Conservation (phyloP, 2,797 vertebrate genomes). For the Molothrus ater region DNA sequence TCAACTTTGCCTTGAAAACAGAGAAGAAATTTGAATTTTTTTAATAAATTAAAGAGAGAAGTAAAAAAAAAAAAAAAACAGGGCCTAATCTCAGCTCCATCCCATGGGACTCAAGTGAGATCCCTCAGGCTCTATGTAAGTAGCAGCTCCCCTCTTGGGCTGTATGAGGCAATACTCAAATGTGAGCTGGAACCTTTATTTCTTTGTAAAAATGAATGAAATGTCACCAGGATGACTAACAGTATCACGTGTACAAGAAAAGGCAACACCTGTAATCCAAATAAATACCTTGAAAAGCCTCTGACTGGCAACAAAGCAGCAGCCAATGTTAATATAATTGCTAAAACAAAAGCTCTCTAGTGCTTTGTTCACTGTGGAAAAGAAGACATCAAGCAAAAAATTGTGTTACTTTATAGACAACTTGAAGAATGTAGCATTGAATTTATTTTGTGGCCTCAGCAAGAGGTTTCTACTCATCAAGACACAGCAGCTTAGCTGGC, state of each 20-base stretch:
- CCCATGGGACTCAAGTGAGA: not conserved
- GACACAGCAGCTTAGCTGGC: not conserved
- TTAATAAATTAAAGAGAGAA: not conserved
- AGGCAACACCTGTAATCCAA: not conserved
- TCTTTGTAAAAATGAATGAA: not conserved
- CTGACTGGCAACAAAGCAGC: not conserved
- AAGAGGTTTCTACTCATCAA: not conserved
- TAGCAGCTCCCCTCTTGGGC: not conserved
- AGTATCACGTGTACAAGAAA: not conserved
- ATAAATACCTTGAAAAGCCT: not conserved
- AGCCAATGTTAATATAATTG: not conserved
- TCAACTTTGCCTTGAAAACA: not conserved
- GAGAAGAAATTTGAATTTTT: not conserved
- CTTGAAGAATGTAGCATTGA: not conserved
- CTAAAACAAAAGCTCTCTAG: not conserved
- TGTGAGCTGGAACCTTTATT: not conserved
- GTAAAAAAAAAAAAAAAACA: not conserved
- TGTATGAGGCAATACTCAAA: not conserved
- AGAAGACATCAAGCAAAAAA: not conserved
- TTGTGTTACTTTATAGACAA: not conserved
- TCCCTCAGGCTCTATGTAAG: not conserved
- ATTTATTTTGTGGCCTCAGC: conserved; percentile 14
- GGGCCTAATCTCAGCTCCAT: not conserved
- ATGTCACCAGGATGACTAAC: not conserved
- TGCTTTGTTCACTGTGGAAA: not conserved